Percentiles rank a stretch among this genome's conserved stretches.
phyloP scores from a whole-genome alignment of 2,113 vertebrate species.

The Salminus brasiliensis region DNA sequence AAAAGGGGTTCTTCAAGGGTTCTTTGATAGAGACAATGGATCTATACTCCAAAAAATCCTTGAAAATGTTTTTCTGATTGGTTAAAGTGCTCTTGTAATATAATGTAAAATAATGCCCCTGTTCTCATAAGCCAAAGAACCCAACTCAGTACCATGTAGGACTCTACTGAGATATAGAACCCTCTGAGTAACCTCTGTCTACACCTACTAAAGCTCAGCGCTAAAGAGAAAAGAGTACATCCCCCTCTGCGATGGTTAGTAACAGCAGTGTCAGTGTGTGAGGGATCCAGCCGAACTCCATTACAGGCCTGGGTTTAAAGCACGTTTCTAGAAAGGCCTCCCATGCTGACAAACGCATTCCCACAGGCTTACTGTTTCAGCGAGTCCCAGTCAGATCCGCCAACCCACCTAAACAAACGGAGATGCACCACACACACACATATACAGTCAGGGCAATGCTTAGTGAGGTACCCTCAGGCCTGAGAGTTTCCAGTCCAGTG shows the following conservation, averaged over 20 bases:
- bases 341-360: constrained; percentile 38
- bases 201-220: constrained; percentile 1
- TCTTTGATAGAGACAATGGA: too few species aligned
- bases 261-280: neutral
- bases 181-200: neutral
- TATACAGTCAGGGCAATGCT: neutral
- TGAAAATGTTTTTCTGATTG: too few species aligned
- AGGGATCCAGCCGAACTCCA: neutral
- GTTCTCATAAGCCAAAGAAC: too few species aligned
- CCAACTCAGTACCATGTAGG: too few species aligned
- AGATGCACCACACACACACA: constrained; percentile 5
- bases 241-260: neutral
- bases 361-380: constrained; percentile 26
- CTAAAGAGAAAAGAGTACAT: neutral
- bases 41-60: too few species aligned
- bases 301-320: constrained; percentile 13
- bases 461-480: neutral
- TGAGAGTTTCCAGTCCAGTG: neutral
- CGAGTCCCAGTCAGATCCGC: constrained; percentile 35
- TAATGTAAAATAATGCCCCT: too few species aligned
- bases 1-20: too few species aligned
- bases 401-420: constrained; percentile 8
- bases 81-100: too few species aligned
- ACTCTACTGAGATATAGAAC: too few species aligned
- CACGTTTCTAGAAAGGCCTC: constrained; percentile 1